Conservation (phyloP, 2,113 vertebrate genomes). For the Leuciscus idus region DNA sequence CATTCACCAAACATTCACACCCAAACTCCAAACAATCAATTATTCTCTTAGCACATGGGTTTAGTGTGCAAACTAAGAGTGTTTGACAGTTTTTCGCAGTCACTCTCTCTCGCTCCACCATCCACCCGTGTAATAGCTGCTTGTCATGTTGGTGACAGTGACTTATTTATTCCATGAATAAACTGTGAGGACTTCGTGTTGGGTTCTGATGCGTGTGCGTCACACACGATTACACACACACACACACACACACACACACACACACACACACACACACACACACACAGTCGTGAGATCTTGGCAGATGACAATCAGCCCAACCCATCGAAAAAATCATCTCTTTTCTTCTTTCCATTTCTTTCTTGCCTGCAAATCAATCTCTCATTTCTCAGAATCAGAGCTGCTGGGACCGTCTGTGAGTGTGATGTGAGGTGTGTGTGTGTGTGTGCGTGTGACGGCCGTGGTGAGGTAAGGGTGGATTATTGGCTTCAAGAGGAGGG, state of each 20-base stretch:
- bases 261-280: not conserved
- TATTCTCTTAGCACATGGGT: not conserved
- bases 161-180: slow-evolving; percentile 22
- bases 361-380: slow-evolving; percentile 26
- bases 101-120: slow-evolving; percentile 2
- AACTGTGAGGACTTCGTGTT: slow-evolving; percentile 8
- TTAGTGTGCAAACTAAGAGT: slow-evolving; percentile 25
- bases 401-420: not conserved
- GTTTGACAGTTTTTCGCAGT: not conserved
- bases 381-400: slow-evolving; percentile 15
- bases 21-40: slow-evolving; percentile 25
- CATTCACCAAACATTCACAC: slow-evolving; percentile 5
- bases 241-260: not conserved
- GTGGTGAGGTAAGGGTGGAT: not conserved
- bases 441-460: not conserved
- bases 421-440: not conserved
- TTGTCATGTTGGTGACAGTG: not conserved
- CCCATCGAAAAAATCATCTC: not conserved
- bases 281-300: not conserved
- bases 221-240: not conserved
- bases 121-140: not conserved
- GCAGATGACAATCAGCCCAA: slow-evolving; percentile 26
- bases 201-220: slow-evolving; percentile 11
- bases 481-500: slow-evolving; percentile 36
- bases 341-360: not conserved